Conservation (phyloP, 2,113 vertebrate genomes). For the Thinocorus orbignyianus region DNA sequence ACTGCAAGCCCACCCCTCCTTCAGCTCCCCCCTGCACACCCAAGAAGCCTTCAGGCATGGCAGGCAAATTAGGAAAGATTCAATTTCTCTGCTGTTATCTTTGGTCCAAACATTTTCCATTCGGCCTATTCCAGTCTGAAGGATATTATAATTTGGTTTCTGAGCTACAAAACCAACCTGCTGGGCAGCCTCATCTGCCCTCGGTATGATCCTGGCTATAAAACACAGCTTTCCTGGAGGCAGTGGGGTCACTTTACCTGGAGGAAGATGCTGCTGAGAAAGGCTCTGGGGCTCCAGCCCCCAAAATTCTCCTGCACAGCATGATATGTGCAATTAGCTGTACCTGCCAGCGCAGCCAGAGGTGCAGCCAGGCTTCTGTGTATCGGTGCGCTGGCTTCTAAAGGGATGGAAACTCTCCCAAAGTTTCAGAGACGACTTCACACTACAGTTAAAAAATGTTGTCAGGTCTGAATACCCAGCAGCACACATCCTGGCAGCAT, state of each 20-base stretch:
- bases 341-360: background rate
- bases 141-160: background rate
- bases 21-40: background rate
- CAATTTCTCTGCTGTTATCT: background rate
- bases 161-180: background rate
- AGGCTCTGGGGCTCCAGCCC: background rate
- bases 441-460: background rate
- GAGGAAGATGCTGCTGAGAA: background rate
- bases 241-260: background rate
- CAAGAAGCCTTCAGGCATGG: fast-evolving
- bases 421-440: background rate
- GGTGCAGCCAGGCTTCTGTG: background rate
- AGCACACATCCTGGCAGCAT: background rate
- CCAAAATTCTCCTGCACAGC: background rate
- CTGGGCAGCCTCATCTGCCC: background rate
- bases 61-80: background rate
- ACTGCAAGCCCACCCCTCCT: background rate
- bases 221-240: no score
- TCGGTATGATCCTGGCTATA: fast-evolving
- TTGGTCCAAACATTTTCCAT: background rate
- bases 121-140: background rate
- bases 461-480: background rate
- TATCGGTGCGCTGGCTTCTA: background rate
- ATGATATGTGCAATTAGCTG: fast-evolving
- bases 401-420: background rate